Evolutionary conservation across 2,888 invertebrate genomes (phyloP).

Genomic region (Scaptomyza polygonia): DNA sequence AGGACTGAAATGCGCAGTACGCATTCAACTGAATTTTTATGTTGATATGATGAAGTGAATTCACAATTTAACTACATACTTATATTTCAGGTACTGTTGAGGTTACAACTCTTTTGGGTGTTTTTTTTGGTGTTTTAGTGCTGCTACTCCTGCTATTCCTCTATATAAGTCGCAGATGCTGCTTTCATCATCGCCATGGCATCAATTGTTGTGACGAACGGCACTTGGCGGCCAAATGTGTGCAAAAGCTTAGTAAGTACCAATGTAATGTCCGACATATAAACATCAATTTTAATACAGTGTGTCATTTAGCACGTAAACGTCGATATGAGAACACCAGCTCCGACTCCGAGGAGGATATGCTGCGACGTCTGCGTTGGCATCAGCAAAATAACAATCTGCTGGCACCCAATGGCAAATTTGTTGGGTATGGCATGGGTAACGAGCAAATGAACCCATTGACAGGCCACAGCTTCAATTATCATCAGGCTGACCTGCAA

Average conservation of each 20-base stretch:
- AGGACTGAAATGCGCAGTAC: conserved; percentile 16
- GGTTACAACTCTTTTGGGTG: conserved; percentile 94
- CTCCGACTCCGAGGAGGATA: conserved; percentile 91
- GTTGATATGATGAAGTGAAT: conserved; percentile 5
- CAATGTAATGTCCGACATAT: no score
- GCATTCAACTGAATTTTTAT: neutral
- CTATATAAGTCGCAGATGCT: conserved; percentile 92
- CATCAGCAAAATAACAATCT: conserved; percentile 85
- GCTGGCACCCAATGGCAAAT: conserved; percentile 72
- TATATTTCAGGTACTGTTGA: conserved; percentile 86
- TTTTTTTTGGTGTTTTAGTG: conserved; percentile 92
- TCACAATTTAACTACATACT: neutral
- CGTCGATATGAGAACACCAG: conserved; percentile 85
- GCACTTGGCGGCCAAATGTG: conserved; percentile 82
- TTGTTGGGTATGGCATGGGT: conserved; percentile 82
- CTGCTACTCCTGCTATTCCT: conserved; percentile 93
- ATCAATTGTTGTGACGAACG: conserved; percentile 88
- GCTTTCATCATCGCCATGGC: conserved; percentile 87
- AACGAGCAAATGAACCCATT: conserved; percentile 80
- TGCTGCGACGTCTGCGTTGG: conserved; percentile 86
- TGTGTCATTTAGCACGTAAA: conserved; percentile 76
- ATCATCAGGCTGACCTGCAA: conserved; percentile 82
- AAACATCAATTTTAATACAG: neutral
- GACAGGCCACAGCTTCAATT: conserved; percentile 80
- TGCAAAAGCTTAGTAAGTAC: conserved; percentile 83